Conservation (phyloP, 2,797 vertebrate species). For the Philypnodon macrostomus region DNA sequence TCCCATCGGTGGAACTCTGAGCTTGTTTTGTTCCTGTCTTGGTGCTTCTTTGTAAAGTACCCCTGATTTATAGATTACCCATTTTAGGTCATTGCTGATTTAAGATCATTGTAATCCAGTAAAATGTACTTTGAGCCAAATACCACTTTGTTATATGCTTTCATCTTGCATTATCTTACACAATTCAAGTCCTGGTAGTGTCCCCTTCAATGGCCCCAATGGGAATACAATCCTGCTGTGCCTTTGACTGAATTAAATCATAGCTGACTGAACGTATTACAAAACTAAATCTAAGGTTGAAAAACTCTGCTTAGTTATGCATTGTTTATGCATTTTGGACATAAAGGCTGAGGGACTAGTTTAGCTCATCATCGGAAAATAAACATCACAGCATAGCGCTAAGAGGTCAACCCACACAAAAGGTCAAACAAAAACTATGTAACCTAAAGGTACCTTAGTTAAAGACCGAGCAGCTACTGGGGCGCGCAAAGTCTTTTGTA, state of each 20-base stretch:
- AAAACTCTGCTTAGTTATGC: background rate
- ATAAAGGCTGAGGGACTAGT: background rate
- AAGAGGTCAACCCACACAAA: slow-evolving; percentile 11
- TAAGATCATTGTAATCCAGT: too few species aligned
- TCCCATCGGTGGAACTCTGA: too few species aligned
- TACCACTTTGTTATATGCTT: too few species aligned
- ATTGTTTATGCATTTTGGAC: background rate
- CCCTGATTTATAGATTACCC: too few species aligned
- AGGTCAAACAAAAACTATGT: slow-evolving; percentile 5
- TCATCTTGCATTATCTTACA: too few species aligned
- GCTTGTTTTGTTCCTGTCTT: too few species aligned
- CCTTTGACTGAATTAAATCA: slow-evolving; percentile 5
- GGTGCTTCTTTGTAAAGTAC: slow-evolving; percentile 31
- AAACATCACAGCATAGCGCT: background rate
- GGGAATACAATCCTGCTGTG: slow-evolving; percentile 11
- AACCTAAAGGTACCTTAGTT: background rate
- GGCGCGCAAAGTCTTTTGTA: background rate
- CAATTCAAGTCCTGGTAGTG: too few species aligned
- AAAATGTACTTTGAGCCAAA: too few species aligned
- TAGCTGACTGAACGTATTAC: background rate
- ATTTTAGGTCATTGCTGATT: too few species aligned
- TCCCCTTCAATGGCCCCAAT: slow-evolving; percentile 3
- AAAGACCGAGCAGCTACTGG: background rate
- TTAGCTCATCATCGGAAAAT: background rate
- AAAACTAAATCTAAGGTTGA: background rate